Percentiles rank a stretch among this genome's conserved stretches.
Evolutionary conservation across 2,797 vertebrate genomes (phyloP).

Genomic region (Sebastolobus alascanus): DNA sequence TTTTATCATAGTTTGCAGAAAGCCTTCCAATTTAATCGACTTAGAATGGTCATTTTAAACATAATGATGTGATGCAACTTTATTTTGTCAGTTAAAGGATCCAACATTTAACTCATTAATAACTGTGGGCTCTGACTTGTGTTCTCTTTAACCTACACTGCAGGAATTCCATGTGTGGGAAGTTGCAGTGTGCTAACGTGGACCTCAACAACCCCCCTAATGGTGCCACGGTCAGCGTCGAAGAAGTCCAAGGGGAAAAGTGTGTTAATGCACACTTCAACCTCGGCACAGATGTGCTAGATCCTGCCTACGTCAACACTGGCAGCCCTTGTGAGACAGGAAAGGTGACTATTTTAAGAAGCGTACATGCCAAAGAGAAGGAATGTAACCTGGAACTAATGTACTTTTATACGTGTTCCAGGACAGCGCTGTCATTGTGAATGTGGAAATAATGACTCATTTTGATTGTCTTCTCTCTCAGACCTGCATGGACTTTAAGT

Average conservation of each 20-base stretch:
- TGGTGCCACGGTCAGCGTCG: constrained; percentile 69
- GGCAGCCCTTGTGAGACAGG: constrained; percentile 87
- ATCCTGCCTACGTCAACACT: constrained; percentile 89
- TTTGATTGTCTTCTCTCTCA: constrained; percentile 67
- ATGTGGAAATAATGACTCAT: neutral
- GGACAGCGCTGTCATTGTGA: neutral
- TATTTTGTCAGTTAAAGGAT: neutral
- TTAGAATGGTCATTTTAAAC: neutral
- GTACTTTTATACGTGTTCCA: neutral
- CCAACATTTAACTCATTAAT: neutral
- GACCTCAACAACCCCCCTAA: constrained; percentile 62
- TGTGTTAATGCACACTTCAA: constrained; percentile 90
- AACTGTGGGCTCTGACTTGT: neutral
- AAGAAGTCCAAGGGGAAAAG: constrained; percentile 29
- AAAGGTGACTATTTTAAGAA: constrained; percentile 79
- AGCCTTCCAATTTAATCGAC: neutral
- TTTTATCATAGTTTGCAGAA: neutral
- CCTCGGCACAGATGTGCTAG: constrained; percentile 88
- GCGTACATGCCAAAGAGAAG: neutral
- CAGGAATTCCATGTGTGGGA: constrained; percentile 91
- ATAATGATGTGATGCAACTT: neutral
- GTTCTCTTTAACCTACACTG: neutral
- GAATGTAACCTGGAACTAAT: neutral
- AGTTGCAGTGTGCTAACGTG: constrained; percentile 90
- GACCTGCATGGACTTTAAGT: constrained; percentile 88